Conservation (phyloP, 1,140 invertebrate genomes). For the Uloborus diversus region DNA sequence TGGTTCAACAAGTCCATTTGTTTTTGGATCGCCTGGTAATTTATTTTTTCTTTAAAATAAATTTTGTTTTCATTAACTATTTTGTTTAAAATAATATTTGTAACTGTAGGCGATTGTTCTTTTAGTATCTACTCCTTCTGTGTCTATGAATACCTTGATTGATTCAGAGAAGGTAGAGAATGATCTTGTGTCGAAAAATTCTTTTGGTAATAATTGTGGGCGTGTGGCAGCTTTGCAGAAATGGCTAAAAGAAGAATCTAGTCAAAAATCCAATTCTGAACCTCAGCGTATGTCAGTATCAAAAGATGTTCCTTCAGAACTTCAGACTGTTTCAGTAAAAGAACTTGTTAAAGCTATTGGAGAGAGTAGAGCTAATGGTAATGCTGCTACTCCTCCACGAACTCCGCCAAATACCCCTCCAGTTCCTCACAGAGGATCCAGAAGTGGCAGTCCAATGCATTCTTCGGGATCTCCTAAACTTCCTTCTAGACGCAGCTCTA, state of each 20-base stretch:
- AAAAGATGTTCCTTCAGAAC: slow-evolving; percentile 71
- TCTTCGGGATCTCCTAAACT: slow-evolving; percentile 52
- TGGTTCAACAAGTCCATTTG: slow-evolving; percentile 59
- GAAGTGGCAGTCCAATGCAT: slow-evolving; percentile 73
- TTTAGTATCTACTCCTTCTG: slow-evolving; percentile 57
- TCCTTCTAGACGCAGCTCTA: slow-evolving; percentile 48
- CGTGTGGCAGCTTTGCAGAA: slow-evolving; percentile 46
- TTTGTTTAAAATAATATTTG: neutral
- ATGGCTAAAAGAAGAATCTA: slow-evolving; percentile 42
- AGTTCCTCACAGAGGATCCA: slow-evolving; percentile 65
- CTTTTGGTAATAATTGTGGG: slow-evolving; percentile 12
- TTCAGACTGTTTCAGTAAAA: slow-evolving; percentile 79
- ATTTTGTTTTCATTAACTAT: neutral
- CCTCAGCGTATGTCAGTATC: slow-evolving; percentile 54
- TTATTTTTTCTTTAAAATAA: neutral
- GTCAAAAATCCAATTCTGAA: slow-evolving; percentile 61
- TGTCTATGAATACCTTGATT: slow-evolving; percentile 56
- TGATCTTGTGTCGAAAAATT: slow-evolving; percentile 31
- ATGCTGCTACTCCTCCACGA: slow-evolving; percentile 74
- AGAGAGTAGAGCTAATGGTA: slow-evolving; percentile 79
- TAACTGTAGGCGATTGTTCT: neutral
- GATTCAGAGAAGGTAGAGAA: slow-evolving; percentile 55
- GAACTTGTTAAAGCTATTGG: slow-evolving; percentile 82
- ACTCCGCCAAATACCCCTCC: slow-evolving; percentile 72
- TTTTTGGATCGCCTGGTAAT: slow-evolving; percentile 59